phyloP scores from a whole-genome alignment of 2,797 vertebrate species.

The Sphenopsis melanotis region DNA sequence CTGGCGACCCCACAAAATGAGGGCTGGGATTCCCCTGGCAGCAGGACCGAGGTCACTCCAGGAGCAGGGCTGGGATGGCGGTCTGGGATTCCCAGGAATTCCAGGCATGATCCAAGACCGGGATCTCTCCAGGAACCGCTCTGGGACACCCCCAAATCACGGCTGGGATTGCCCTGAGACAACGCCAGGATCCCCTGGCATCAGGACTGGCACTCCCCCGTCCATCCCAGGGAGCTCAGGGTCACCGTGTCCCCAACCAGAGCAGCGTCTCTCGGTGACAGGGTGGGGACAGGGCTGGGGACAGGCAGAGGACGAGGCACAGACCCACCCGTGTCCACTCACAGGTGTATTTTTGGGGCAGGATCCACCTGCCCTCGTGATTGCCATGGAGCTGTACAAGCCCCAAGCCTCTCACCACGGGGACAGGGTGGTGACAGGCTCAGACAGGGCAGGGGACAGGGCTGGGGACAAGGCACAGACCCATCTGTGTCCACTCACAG shows the following conservation, averaged over 20 bases:
- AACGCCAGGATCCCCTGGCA: background rate
- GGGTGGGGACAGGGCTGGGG: background rate
- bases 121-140: too few species aligned
- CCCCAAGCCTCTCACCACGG: too few species aligned
- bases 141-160: background rate
- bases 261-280: background rate
- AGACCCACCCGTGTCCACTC: accelerated
- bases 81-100: background rate
- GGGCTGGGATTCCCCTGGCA: background rate
- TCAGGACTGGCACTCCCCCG: too few species aligned
- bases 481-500: accelerated
- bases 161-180: background rate
- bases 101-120: too few species aligned
- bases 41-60: background rate
- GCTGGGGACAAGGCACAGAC: background rate
- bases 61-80: background rate
- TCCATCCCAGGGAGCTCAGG: background rate
- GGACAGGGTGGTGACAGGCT: too few species aligned
- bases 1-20: background rate
- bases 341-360: background rate
- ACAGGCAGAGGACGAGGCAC: accelerated
- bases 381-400: too few species aligned
- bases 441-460: too few species aligned
- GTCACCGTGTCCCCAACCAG: background rate
- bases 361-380: background rate